Conservation (phyloP, 2,888 invertebrate species). For the Glyphotaelius pellucidus region DNA sequence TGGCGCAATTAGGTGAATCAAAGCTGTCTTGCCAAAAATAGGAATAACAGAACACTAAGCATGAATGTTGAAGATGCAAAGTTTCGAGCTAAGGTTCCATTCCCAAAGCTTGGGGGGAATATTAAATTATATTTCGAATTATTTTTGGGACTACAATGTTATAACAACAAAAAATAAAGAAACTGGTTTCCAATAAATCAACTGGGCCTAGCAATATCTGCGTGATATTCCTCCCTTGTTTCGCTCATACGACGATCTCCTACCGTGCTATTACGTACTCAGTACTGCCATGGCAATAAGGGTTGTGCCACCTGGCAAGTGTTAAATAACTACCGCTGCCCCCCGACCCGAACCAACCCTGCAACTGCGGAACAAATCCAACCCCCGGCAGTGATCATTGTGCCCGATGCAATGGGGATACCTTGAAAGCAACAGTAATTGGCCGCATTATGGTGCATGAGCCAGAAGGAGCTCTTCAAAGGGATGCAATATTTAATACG, state of each 20-base stretch:
- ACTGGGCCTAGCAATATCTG: not conserved
- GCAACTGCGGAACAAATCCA: conserved; percentile 42
- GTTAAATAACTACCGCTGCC: conserved; percentile 60
- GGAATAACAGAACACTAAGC: too few species aligned
- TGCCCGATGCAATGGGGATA: conserved; percentile 32
- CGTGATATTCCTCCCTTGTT: not conserved
- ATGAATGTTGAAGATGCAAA: too few species aligned
- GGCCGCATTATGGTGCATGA: conserved; percentile 16
- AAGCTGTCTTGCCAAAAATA: too few species aligned
- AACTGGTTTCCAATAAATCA: not conserved
- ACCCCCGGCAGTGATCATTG: conserved; percentile 45
- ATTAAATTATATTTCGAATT: too few species aligned
- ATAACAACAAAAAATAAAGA: not conserved
- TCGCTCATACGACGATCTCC: not conserved
- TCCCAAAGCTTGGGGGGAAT: too few species aligned
- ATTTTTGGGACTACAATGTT: not conserved
- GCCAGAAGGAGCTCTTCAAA: conserved; percentile 18
- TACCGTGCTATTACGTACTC: not conserved
- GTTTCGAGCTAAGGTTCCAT: too few species aligned
- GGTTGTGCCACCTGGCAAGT: conserved; percentile 65
- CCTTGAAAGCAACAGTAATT: conserved; percentile 36
- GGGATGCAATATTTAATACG: not conserved
- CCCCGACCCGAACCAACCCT: conserved; percentile 1
- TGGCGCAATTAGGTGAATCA: too few species aligned
- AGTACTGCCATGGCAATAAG: conserved; percentile 19